Conservation (phyloP, 2,888 invertebrate genomes). For the Polydesmus complanatus region DNA sequence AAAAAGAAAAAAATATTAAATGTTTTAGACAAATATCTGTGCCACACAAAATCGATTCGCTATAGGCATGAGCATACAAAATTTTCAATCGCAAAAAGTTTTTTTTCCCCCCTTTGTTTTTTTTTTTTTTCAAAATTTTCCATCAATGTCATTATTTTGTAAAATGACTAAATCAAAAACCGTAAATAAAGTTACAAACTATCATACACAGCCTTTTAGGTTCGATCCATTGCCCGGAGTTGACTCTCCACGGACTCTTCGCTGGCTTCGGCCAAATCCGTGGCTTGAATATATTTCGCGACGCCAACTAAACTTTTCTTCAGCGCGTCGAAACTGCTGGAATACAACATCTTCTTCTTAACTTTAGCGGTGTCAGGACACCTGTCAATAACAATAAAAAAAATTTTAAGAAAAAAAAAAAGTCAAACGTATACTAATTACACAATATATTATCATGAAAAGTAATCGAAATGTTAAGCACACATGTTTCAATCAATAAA, state of each 20-base stretch:
- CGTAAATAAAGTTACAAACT: conserved; percentile 6
- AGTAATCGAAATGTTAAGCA: no score
- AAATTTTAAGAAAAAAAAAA: background rate
- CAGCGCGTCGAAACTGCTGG: conserved; percentile 93
- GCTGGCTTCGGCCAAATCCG: conserved; percentile 84
- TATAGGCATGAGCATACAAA: conserved; percentile 6
- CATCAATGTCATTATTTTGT: background rate
- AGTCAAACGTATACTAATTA: no score
- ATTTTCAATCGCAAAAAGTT: background rate
- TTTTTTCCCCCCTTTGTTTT: conserved; percentile 4
- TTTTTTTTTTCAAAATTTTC: conserved; percentile 4
- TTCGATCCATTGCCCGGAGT: conserved; percentile 79
- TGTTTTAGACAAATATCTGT: background rate
- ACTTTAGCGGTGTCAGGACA: conserved; percentile 95
- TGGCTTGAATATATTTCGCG: conserved; percentile 91
- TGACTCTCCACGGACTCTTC: conserved; percentile 88
- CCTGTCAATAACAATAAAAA: conserved; percentile 26
- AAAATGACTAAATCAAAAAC: conserved; percentile 2
- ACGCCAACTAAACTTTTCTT: conserved; percentile 94
- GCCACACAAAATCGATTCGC: background rate
- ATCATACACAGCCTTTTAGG: conserved; percentile 19
- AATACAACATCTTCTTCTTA: conserved; percentile 64
- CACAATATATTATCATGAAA: background rate
- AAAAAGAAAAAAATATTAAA: no score
- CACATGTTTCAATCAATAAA: no score